phyloP scores from a whole-genome alignment of 2,113 vertebrate genomes.

The Theristicus caerulescens region DNA sequence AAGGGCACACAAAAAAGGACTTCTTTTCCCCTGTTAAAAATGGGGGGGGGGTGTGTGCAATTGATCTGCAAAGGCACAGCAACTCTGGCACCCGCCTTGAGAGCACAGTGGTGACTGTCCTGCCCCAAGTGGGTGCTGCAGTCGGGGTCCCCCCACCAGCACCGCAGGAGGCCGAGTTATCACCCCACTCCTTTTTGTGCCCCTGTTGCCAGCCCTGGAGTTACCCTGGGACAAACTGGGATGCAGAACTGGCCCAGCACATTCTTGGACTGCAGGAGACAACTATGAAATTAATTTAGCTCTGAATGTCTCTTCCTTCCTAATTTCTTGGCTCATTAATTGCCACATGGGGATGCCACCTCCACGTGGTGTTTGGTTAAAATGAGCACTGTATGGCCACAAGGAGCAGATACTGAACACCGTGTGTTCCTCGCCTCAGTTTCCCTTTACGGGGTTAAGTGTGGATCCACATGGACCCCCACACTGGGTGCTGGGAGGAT shows the following conservation, averaged over 20 bases:
- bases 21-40: not conserved
- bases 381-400: not conserved
- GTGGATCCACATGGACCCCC: not conserved
- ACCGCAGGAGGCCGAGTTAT: not conserved
- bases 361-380: rapidly evolving
- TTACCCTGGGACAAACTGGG: not conserved
- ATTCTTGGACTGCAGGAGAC: not conserved
- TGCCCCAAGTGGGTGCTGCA: not conserved
- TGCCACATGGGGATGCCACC: not conserved
- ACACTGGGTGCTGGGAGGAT: rapidly evolving
- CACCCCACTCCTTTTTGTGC: not conserved
- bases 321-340: not conserved
- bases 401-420: not conserved
- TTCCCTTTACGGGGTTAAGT: not conserved
- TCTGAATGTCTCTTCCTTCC: not conserved
- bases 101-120: not conserved
- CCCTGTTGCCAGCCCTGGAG: not conserved
- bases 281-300: not conserved
- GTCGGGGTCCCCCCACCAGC: not conserved
- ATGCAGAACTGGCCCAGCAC: not conserved
- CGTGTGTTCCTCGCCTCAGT: rapidly evolving
- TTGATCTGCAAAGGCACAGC: not conserved
- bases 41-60: rapidly evolving
- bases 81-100: not conserved
- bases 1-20: not conserved